A percentile compares a stretch with the other conserved stretches of the same genome.
Conservation (phyloP, 2,113 vertebrate genomes). For the Ictalurus furcatus region DNA sequence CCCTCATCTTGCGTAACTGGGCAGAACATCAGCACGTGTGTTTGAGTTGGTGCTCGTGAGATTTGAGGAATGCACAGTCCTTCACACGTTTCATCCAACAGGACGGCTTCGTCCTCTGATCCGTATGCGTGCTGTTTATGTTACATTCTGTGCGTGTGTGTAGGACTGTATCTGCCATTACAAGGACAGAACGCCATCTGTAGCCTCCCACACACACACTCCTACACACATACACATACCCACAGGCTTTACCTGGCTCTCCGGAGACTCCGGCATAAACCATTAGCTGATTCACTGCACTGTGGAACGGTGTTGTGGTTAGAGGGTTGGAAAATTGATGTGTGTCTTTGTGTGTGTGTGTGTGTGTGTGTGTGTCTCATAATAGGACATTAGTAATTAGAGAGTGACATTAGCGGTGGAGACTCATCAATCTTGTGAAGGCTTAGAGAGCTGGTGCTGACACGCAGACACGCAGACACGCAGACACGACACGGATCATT, state of each 20-base stretch:
- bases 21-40: background rate
- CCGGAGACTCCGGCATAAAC: conserved; percentile 19
- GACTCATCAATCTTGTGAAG: conserved; percentile 25
- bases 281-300: conserved; percentile 12
- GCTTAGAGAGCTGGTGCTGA: conserved; percentile 2
- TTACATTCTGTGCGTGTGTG: conserved; percentile 5
- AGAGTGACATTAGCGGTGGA: conserved; percentile 20
- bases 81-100: conserved; percentile 18
- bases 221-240: conserved; percentile 18
- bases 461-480: background rate
- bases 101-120: conserved; percentile 5
- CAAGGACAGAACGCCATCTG: conserved; percentile 41
- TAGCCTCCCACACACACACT: conserved; percentile 25
- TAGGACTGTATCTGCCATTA: conserved; percentile 19
- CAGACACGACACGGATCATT: conserved; percentile 9
- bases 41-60: background rate
- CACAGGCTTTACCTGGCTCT: conserved; percentile 31
- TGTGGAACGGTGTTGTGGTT: conserved; percentile 26
- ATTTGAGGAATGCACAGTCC: background rate
- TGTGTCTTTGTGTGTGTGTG: conserved; percentile 35
- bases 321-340: conserved; percentile 22
- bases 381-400: conserved; percentile 36
- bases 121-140: conserved; percentile 23
- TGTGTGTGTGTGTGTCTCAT: conserved; percentile 39
- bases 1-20: background rate